Percentiles rank a stretch among this genome's conserved stretches.
Evolutionary conservation across 2,888 invertebrate species (phyloP).

Genomic region (Steinernema scapterisci): DNA sequence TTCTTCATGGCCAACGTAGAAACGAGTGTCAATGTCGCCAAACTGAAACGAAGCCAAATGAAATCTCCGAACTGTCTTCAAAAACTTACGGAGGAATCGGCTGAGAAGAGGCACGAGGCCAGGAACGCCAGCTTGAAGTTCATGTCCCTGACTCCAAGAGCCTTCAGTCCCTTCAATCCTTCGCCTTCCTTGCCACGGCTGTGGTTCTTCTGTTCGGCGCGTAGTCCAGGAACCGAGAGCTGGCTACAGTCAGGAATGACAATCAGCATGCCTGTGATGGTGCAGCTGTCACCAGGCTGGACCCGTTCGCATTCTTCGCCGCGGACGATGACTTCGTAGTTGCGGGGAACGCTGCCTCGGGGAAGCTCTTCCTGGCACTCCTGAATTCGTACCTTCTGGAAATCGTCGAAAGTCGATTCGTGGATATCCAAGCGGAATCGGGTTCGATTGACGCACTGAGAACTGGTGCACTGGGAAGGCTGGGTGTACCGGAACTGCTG

Average conservation of each 20-base stretch:
- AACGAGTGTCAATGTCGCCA: constrained; percentile 83
- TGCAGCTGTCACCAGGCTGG: constrained; percentile 84
- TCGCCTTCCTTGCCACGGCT: constrained; percentile 77
- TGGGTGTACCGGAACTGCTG: constrained; percentile 91
- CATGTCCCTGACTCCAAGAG: constrained; percentile 83
- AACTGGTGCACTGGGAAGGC: constrained; percentile 94
- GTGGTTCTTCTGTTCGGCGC: constrained; percentile 80
- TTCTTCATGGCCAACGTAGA: constrained; percentile 79
- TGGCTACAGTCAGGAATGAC: constrained; percentile 94
- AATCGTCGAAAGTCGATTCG: constrained; percentile 93
- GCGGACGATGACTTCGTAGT: constrained; percentile 87
- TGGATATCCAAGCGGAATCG: constrained; percentile 89
- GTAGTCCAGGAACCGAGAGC: constrained; percentile 81
- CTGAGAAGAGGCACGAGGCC: constrained; percentile 86
- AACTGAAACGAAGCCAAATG: constrained; percentile 71
- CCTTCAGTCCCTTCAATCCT: constrained; percentile 84
- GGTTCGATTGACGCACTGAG: constrained; percentile 88
- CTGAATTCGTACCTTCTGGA: constrained; percentile 95
- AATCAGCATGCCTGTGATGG: constrained; percentile 92
- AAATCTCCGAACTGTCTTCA: not conserved
- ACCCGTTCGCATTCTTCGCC: constrained; percentile 95
- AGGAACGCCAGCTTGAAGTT: constrained; percentile 88
- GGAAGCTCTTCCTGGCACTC: constrained; percentile 97
- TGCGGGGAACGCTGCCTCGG: constrained; percentile 91
- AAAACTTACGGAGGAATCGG: constrained; percentile 76